Evolutionary conservation across 2,888 invertebrate genomes (phyloP), one percentile per base, ranked within the genome.

Genomic region (Lampropteryx suffumata): DNA sequence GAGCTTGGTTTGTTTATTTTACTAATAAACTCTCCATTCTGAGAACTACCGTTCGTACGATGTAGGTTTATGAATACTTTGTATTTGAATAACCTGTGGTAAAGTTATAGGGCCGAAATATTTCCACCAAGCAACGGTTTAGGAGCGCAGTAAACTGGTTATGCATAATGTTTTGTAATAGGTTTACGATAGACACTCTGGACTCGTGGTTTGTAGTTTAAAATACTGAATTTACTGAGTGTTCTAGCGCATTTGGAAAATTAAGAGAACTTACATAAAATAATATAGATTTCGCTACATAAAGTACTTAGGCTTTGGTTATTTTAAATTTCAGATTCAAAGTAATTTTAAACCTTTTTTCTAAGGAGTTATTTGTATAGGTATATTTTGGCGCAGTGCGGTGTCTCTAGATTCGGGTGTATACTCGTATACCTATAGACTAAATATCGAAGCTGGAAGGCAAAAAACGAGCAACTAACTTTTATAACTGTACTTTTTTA

Each of bases 1-100:
- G 12, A 33, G 26, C 13, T 43, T 57, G 65, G 71, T 70, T 43
- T 57, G 65, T 72, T 70, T 71, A 67, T 66, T 70, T 69, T 65
- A 67, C 66, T 66, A 66, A 66, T 67, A 69, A 70, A 69, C 71
- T 68, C 52, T 63, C 51, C 46, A 53, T 80, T 76, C 79, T 64
- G 44, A 64, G 77, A 74, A 77, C 7, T 47, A 59, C 59, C 59
- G 66, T 64, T 68, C 59, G 50, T 11, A 29, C 59, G 41, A 55
- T 43, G 39, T 55, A 47, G 49, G 49, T 55, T 55, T 58, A 57
- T 52, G 55, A 56, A 64, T 61, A 64, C 65, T 68, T 63, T 64
- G 64, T 66, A 57, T 55, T 29, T 35, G 44, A 46, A 50, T 49
- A 45, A 54, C 47, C 46, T 50, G 50, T 44, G 29, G 46, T 55